Percentiles rank a stretch among this genome's conserved stretches.
Evolutionary conservation across 2,797 vertebrate species (phyloP).

Genomic region (Falco naumanni): DNA sequence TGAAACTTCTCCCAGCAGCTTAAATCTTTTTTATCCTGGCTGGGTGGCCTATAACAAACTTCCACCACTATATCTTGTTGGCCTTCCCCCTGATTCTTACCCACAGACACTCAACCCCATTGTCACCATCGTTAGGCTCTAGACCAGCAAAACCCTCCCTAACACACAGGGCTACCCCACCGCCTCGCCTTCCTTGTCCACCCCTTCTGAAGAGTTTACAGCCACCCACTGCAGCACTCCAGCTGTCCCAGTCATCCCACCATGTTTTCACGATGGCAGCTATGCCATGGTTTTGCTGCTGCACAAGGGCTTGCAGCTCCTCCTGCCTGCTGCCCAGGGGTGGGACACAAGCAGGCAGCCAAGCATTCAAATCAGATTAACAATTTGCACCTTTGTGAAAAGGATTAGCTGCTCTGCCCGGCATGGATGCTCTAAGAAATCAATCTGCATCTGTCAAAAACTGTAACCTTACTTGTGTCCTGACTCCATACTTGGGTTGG

Average conservation of each 20-base stretch:
- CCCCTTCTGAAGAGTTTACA: not conserved
- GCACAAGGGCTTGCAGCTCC: not conserved
- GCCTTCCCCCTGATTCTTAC: not conserved
- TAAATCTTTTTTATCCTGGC: not conserved
- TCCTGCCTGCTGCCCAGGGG: not conserved
- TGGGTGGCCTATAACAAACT: too few relatives aligned
- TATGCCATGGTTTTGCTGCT: not conserved
- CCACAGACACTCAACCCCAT: not conserved
- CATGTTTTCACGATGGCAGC: not conserved
- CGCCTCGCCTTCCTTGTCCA: not conserved
- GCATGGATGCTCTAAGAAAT: conserved; percentile 60
- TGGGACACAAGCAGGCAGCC: conserved; percentile 47
- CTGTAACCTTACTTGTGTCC: conserved; percentile 52
- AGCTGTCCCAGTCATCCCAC: not conserved
- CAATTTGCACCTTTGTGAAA: conserved; percentile 69
- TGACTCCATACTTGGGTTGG: conserved; percentile 36
- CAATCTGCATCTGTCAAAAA: conserved; percentile 55
- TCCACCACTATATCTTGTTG: too few relatives aligned
- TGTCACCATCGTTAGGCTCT: not conserved
- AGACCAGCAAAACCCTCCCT: not conserved
- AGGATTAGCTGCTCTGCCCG: conserved; percentile 58
- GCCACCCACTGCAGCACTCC: not conserved
- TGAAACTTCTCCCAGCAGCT: not conserved
- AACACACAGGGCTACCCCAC: not conserved
- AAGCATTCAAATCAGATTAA: conserved; percentile 73